These are phyloP conservation scores for Gonocerus acuteangulatus DNA, from an alignment of 2,888 invertebrate genomes.

Conservation along the genomic window DNA sequence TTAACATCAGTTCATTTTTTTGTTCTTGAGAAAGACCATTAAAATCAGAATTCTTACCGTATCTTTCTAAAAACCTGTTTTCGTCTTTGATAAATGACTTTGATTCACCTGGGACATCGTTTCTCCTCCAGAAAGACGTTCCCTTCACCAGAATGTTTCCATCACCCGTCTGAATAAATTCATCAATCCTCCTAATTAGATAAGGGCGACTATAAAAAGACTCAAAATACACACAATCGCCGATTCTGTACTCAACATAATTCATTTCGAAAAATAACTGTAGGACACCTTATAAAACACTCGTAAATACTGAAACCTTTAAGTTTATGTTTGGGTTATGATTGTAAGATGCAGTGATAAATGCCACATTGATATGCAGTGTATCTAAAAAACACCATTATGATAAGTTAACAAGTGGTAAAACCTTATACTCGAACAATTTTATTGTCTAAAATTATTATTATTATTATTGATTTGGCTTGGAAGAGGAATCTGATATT, in stretches of 20 bases:
- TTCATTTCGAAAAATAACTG: conserved; percentile 54
- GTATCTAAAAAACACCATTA: too few species aligned
- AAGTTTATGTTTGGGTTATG: too few species aligned
- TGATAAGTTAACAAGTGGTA: too few species aligned
- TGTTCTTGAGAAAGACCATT: conserved; percentile 67
- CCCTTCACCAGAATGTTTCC: conserved; percentile 99
- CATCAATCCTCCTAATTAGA: conserved; percentile 98
- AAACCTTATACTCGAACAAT: too few species aligned
- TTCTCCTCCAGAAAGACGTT: conserved; percentile 96
- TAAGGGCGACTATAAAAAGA: conserved; percentile 93
- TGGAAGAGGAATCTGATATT: too few species aligned
- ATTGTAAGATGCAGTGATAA: too few species aligned
- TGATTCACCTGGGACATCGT: conserved; percentile 91
- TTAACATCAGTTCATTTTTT: conserved; percentile 91
- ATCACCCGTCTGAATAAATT: conserved; percentile 92
- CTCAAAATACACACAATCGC: conserved; percentile 99
- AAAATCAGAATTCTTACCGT: conserved; percentile 33
- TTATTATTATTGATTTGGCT: too few species aligned
- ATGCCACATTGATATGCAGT: too few species aligned
- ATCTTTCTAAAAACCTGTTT: conserved; percentile 44
- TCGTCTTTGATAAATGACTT: conserved; percentile 98
- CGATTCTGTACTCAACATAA: conserved; percentile 98
- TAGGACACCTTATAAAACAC: too few species aligned
- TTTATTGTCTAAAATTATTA: too few species aligned
- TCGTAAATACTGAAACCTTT: too few species aligned